phyloP scores from a whole-genome alignment of 2,113 vertebrate genomes.

The Gnathonemus echidnorhynchus region DNA sequence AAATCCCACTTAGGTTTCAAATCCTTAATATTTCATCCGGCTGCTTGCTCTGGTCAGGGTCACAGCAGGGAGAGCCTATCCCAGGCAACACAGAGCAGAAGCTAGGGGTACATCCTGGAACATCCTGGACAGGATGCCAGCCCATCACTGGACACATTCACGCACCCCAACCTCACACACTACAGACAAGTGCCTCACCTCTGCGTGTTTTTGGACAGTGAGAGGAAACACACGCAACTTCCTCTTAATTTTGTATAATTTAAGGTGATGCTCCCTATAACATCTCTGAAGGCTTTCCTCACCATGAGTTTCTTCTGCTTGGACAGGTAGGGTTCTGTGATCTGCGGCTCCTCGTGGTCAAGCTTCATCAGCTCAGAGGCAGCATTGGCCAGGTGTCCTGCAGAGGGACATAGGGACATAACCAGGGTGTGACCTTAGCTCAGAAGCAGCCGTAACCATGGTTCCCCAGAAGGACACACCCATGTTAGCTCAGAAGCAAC shows the following conservation, averaged over 20 bases:
- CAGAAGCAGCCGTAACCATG: neutral
- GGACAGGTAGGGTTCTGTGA: conserved; percentile 95
- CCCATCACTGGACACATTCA: neutral
- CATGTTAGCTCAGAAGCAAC: neutral
- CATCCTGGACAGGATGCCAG: neutral
- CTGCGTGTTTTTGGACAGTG: neutral
- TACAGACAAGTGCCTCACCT: neutral
- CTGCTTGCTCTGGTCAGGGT: neutral
- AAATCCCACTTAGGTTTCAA: neutral
- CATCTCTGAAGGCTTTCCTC: conserved; percentile 31
- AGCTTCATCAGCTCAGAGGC: conserved; percentile 90
- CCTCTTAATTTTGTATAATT: neutral
- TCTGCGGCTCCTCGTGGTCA: conserved; percentile 88
- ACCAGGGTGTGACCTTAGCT: neutral
- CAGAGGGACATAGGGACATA: neutral
- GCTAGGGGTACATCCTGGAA: neutral
- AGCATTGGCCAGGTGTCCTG: conserved; percentile 90
- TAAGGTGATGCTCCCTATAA: neutral
- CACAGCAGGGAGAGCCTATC: neutral
- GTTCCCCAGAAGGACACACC: neutral
- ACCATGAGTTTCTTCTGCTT: conserved; percentile 99
- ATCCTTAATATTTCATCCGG: neutral
- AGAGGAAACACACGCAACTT: neutral
- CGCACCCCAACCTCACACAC: neutral
- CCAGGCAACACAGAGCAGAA: neutral